Base-by-base conservation (phyloP, 2,797 vertebrate genomes). In the Hippocampus kuda region DNA sequence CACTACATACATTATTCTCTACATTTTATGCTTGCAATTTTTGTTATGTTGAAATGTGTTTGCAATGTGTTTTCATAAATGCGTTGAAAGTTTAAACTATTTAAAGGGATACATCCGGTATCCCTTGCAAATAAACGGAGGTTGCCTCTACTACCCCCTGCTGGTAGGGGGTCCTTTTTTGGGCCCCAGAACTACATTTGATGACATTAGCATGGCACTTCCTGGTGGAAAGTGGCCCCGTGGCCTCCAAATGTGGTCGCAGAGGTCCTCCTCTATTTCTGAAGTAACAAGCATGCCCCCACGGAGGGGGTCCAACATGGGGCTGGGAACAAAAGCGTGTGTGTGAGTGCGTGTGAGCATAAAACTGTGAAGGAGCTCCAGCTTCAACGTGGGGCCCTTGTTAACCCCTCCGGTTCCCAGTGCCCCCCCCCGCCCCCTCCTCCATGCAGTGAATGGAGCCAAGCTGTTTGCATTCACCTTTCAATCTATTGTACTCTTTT, bases 391-490 rank as follows among this genome's bases (percentile, higher is more conserved):
- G 70, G 76, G 27, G 68, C 73, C 74, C 69, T 67, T 59, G 67
- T 11, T 11, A 62, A 10, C 30, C 41, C 65, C 57, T 13, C n/a
- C 22, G 22, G 22, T 44, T 22, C 62, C 5, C 1, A 30, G 3
- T 38, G 10, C 1, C 68, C 65, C n/a, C 68, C 13, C 34, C 74
- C 53, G 34, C 67, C 64, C 61, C 65, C 72, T 74, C 75, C 16
- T 27, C 27, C 27, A 34, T 34, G 27, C 57, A 75, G 75, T 80
- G 74, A 86, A 84, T 72, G 83, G 79, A 75, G 71, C 79, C 82
- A 83, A 81, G 77, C 81, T 80, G 83, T 77, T 82, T 68, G 79
- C 65, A 79, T 87, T 87, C 85, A 79, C 76, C 79, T 83, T 78
- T 77, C 79, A 84, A 83, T 84, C 65, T 72, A 81, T 79, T 75